phyloP scores from a whole-genome alignment of 2,113 vertebrate genomes.

The Haemorhous mexicanus region DNA sequence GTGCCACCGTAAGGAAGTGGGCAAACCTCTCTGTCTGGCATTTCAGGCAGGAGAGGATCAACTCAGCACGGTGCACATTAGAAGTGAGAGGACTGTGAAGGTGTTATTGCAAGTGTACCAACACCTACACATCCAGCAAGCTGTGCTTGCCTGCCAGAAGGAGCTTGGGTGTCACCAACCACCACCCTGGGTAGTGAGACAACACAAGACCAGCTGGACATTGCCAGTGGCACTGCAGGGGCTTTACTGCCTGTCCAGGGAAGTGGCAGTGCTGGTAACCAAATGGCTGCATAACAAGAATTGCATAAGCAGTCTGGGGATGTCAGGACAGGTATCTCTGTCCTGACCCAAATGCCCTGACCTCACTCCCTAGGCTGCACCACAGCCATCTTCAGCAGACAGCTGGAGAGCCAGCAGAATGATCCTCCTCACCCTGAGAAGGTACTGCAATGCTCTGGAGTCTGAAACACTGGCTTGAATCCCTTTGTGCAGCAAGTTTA shows the following conservation, averaged over 20 bases:
- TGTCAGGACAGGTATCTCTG: not conserved
- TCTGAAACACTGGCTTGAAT: not conserved
- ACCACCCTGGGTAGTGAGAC: not conserved
- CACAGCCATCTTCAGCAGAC: not conserved
- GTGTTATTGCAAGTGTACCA: not conserved
- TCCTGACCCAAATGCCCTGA: not conserved
- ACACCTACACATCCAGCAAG: not conserved
- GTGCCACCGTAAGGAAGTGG: not conserved
- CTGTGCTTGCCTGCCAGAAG: no score
- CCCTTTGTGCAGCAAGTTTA: not conserved
- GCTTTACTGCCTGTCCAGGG: not conserved
- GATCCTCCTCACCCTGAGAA: not conserved
- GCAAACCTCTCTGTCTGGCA: not conserved
- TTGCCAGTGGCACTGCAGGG: not conserved
- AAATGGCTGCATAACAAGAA: not conserved
- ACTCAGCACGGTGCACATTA: rapidly evolving
- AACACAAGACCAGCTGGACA: rapidly evolving
- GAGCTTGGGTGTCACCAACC: not conserved
- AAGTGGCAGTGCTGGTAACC: rapidly evolving
- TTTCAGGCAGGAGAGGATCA: not conserved
- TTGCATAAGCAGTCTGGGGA: not conserved
- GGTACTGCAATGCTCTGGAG: not conserved
- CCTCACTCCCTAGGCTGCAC: not conserved
- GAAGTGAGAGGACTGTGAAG: not conserved
- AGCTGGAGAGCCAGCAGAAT: not conserved